phyloP scores from a whole-genome alignment of 2,113 vertebrate genomes.

The Arenaria interpres region DNA sequence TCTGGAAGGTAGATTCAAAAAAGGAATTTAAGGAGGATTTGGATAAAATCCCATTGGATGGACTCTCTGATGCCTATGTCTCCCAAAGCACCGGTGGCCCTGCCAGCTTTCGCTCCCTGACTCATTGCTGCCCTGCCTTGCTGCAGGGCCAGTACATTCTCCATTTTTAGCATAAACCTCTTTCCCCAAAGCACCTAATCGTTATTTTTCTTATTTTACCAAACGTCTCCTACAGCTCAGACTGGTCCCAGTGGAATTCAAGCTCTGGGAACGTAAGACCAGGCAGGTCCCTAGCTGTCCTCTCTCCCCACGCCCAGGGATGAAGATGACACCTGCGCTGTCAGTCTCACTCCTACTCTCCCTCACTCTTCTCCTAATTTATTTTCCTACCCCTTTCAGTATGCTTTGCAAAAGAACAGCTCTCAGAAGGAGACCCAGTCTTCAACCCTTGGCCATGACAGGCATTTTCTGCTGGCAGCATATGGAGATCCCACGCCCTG shows the following conservation, averaged over 20 bases:
- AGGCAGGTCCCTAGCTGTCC: not conserved
- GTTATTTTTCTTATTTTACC: not conserved
- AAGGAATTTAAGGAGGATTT: not conserved
- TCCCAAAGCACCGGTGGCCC: not conserved
- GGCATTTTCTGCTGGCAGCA: not conserved
- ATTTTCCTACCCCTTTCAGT: not conserved
- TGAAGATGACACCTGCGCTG: not conserved
- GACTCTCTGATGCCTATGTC: not conserved
- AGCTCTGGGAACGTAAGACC: not conserved
- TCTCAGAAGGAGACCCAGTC: not conserved
- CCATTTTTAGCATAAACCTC: not conserved
- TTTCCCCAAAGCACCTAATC: not conserved
- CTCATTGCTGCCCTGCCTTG: not conserved
- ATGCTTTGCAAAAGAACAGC: not conserved
- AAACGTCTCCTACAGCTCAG: not conserved
- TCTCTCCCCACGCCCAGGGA: not conserved
- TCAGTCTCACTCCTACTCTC: not conserved
- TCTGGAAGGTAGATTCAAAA: not conserved
- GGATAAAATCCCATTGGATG: not conserved
- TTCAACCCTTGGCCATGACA: not conserved
- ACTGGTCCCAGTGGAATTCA: not conserved
- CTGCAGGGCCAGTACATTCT: not conserved
- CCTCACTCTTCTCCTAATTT: not conserved
- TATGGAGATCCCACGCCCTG: not conserved
- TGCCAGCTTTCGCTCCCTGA: not conserved